Evolutionary conservation across 2,888 invertebrate species (phyloP).

Genomic region (Linyphia triangularis): DNA sequence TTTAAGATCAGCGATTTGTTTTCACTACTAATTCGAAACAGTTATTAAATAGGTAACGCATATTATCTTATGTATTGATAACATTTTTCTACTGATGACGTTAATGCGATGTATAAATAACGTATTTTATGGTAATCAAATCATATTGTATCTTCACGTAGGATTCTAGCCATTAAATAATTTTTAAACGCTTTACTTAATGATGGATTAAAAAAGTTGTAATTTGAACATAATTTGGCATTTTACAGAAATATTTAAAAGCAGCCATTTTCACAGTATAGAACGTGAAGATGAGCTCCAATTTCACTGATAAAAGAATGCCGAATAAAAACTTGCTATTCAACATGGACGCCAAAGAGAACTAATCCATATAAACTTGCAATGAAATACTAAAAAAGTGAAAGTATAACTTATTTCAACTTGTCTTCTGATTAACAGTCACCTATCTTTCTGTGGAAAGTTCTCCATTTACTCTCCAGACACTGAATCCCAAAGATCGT

Average conservation of each 20-base stretch:
- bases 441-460: background rate
- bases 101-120: conserved; percentile 9
- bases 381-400: background rate
- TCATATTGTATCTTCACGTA: background rate
- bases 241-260: background rate
- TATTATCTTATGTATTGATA: background rate
- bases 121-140: conserved; percentile 20
- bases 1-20: conserved; percentile 21
- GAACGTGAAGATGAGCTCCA: background rate
- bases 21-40: conserved; percentile 31
- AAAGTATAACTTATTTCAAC: background rate
- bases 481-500: background rate
- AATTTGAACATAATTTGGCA: background rate
- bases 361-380: conserved; percentile 8
- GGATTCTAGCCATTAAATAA: background rate
- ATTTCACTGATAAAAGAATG: background rate
- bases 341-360: conserved; percentile 45
- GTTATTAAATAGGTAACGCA: background rate
- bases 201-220: background rate
- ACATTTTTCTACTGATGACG: background rate
- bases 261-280: background rate
- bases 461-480: background rate
- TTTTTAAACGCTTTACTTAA: background rate
- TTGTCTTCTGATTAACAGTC: background rate
- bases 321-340: conserved; percentile 14